phyloP scores from a whole-genome alignment of 2,113 vertebrate species.

The Salvelinus namaycush region DNA sequence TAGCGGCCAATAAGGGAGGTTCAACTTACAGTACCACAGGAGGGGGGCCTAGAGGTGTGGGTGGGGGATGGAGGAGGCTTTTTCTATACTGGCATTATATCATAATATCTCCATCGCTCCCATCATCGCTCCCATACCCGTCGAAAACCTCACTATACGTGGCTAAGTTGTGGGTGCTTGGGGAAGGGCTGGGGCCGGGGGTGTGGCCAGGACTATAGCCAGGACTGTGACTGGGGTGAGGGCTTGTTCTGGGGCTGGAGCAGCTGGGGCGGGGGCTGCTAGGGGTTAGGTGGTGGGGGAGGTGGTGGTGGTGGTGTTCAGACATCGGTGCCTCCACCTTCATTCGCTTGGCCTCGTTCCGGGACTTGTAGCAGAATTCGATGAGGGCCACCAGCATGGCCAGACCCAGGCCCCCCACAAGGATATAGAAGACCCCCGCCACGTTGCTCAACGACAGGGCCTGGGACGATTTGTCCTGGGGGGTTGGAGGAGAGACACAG shows the following conservation, averaged over 20 bases:
- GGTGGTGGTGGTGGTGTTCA: conserved; percentile 82
- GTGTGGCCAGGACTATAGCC: conserved; percentile 21
- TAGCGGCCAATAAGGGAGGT: conserved; percentile 66
- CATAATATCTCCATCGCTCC: conserved; percentile 92
- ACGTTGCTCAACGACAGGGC: conserved; percentile 99
- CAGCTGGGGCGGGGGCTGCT: conserved; percentile 64
- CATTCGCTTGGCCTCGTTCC: conserved; percentile 99
- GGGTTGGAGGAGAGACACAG: conserved; percentile 60
- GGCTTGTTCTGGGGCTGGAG: conserved; percentile 80
- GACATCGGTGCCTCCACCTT: conserved; percentile 90
- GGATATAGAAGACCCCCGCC: conserved; percentile 99
- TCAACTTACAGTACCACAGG: conserved; percentile 81
- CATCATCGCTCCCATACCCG: conserved; percentile 91
- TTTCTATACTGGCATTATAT: conserved; percentile 80
- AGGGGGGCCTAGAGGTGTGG: conserved; percentile 39
- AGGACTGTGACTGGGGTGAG: too few relatives aligned
- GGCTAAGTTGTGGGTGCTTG: conserved; percentile 94
- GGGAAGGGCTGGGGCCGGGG: conserved; percentile 79
- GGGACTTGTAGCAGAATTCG: conserved; percentile 99
- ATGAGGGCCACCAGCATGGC: conserved; percentile 99
- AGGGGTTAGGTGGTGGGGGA: conserved; percentile 40
- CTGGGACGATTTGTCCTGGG: conserved; percentile 96
- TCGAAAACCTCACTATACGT: conserved; percentile 97
- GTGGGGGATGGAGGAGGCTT: not conserved
- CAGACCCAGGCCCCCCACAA: conserved; percentile 98